Percentiles rank a stretch among this genome's conserved stretches.
Evolutionary conservation across 2,888 invertebrate genomes (phyloP).

Genomic region (Margaritifera margaritifera): DNA sequence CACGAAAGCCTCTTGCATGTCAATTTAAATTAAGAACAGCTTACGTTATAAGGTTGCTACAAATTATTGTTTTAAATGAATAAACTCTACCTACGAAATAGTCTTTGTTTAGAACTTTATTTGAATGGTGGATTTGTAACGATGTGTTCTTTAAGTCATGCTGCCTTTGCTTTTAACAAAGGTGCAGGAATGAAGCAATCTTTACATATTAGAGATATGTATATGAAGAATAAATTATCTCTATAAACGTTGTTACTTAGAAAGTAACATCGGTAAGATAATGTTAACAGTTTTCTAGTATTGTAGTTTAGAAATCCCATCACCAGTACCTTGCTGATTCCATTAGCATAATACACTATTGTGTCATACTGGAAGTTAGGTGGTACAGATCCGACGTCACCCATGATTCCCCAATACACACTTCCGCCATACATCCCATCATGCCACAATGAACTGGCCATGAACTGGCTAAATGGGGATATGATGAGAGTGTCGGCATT

Average conservation of each 20-base stretch:
- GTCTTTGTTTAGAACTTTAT: too few species aligned
- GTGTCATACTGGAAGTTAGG: slow-evolving; percentile 41
- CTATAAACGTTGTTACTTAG: too few species aligned
- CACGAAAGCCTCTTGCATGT: too few species aligned
- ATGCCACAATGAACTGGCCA: slow-evolving; percentile 45
- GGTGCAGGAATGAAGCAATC: neutral
- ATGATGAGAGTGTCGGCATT: slow-evolving; percentile 31
- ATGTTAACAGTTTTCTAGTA: neutral
- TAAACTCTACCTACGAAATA: too few species aligned
- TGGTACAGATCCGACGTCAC: slow-evolving; percentile 44
- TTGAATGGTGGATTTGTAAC: too few species aligned
- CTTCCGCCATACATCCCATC: slow-evolving; percentile 19
- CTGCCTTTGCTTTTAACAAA: neutral
- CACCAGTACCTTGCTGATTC: slow-evolving; percentile 52
- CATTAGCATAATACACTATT: slow-evolving; percentile 47
- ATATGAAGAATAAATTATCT: too few species aligned
- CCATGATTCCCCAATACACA: slow-evolving; percentile 55
- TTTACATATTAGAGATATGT: neutral
- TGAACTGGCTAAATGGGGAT: slow-evolving; percentile 44
- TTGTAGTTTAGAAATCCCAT: neutral
- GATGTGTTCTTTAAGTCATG: too few species aligned
- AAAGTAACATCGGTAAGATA: too few species aligned
- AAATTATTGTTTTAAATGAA: too few species aligned
- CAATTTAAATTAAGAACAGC: too few species aligned
- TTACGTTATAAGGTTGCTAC: too few species aligned